Conservation (phyloP, 2,797 vertebrate genomes). For the Coranthus polyacanthus region DNA sequence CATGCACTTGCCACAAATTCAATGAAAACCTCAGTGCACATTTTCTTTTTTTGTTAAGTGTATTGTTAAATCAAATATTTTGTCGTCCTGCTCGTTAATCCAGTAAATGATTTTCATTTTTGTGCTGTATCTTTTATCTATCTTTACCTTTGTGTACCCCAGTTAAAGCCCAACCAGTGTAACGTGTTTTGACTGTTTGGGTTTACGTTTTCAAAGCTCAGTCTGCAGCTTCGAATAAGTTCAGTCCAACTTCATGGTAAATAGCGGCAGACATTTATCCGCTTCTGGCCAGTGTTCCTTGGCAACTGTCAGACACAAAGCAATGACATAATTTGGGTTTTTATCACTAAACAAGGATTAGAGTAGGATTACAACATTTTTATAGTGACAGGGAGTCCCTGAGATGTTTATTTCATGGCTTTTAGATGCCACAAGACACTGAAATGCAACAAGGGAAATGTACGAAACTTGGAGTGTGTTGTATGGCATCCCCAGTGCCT, state of each 20-base stretch:
- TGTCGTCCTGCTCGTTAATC: too few relatives aligned
- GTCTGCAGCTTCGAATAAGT: neutral
- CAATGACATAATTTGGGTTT: neutral
- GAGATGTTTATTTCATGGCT: neutral
- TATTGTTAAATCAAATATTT: too few relatives aligned
- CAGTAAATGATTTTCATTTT: too few relatives aligned
- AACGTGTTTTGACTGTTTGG: too few relatives aligned
- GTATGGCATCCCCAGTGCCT: neutral
- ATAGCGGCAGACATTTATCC: neutral
- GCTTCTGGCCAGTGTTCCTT: neutral
- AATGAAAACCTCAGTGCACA: too few relatives aligned
- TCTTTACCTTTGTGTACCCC: too few relatives aligned
- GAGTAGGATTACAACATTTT: neutral
- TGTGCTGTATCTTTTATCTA: too few relatives aligned
- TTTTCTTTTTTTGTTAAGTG: too few relatives aligned
- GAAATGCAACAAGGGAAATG: neutral
- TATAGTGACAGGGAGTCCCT: neutral
- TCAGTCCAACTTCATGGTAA: constrained; percentile 3
- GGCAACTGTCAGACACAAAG: neutral
- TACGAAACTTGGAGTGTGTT: neutral
- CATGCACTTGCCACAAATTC: too few relatives aligned
- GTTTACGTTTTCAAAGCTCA: neutral
- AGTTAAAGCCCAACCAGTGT: too few relatives aligned
- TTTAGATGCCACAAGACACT: neutral
- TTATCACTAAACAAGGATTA: neutral